Evolutionary conservation across 1,140 invertebrate genomes (phyloP), one percentile per base, ranked within the genome.

Genomic region (Drosophila cardini): DNA sequence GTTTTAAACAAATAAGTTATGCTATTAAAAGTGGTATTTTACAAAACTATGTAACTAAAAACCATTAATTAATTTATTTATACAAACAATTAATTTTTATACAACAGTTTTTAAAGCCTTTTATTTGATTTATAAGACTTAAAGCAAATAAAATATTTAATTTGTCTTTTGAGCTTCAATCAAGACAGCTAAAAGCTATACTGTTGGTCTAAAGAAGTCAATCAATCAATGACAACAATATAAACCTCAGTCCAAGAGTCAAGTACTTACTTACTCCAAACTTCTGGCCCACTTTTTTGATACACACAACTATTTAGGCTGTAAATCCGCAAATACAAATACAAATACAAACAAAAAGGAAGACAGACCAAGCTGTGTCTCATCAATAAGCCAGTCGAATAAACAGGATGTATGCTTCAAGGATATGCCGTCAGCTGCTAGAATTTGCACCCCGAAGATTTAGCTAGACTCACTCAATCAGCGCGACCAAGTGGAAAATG

Each of bases 311-410:
- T 86, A 86, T 86, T 85, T 86, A 86, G 82, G 61, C 78, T 50
- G 72, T 75, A 85, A 85, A 86, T 85, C 82, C 82, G 78, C 74
- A 80, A 64, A 55, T 26, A 80, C 57, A 74, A 42, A 73, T 30
- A 67, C 55, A 71, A 67, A 42, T 46, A 18, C 43, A 50, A 63
- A 74, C 63, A 68, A 55, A 40, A 34, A 16, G 46, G 60, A 72
- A 58, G 8, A 6, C 48, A 46, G 64, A 40, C 52, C 46, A 36
- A 16, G 65, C 50, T 58, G 72, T 58, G 71, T 61, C 75, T 86
- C 82, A 87, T 86, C 83, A 86, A 86, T 86, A 86, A 86, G 82
- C 78, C 82, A 87, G 83, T 70, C 71, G 75, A 76, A 86, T 86
- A 86, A 87, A 86, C 83, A 87, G 82, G 82, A 86, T 87, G 78